Evolutionary conservation across 1,140 invertebrate species (phyloP).

Genomic region (Aphidius ervi): DNA sequence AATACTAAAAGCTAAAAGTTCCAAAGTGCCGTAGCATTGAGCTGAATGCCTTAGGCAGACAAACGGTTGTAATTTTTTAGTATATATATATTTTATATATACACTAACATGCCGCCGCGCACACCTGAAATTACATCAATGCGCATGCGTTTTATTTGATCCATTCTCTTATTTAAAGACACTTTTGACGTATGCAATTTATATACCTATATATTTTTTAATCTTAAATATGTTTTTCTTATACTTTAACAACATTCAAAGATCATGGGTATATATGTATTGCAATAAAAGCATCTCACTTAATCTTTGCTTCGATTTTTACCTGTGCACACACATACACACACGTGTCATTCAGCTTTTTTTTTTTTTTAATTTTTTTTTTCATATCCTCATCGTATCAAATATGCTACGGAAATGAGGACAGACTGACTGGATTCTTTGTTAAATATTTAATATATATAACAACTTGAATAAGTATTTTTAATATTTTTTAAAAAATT

Average conservation of each 20-base stretch:
- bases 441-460: not conserved
- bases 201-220: too few species aligned
- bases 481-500: not conserved
- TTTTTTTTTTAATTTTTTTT: too few species aligned
- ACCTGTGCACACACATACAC: too few species aligned
- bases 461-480: not conserved
- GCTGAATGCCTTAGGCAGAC: not conserved
- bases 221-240: too few species aligned
- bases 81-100: slow-evolving; percentile 7
- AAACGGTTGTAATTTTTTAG: not conserved
- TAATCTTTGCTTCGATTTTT: too few species aligned
- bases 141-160: slow-evolving; percentile 3
- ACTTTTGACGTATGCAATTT: too few species aligned
- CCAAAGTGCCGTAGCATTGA: slow-evolving; percentile 17
- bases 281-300: too few species aligned
- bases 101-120: not conserved
- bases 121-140: not conserved
- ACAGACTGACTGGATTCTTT: slow-evolving; percentile 8
- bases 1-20: slow-evolving; percentile 29
- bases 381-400: too few species aligned
- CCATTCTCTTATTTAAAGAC: too few species aligned
- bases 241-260: too few species aligned
- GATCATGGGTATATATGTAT: too few species aligned
- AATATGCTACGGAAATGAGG: slow-evolving; percentile 4
- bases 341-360: too few species aligned